Conservation (phyloP, 2,797 vertebrate species). For the Emys orbicularis region DNA sequence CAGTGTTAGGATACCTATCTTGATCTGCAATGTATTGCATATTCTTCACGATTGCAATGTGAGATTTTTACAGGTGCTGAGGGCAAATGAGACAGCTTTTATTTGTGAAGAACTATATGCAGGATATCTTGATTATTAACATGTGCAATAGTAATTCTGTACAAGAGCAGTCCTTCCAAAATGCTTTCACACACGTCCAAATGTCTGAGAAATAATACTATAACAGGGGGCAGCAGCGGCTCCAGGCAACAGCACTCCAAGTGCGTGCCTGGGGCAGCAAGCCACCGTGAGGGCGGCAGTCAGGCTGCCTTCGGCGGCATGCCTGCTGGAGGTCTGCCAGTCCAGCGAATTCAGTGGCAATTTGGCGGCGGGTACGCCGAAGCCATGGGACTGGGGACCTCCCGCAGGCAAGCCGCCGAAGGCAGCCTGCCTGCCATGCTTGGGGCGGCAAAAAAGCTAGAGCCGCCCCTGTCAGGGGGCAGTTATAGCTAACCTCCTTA, state of each 20-base stretch:
- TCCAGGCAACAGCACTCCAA: too few species aligned
- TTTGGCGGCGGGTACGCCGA: too few species aligned
- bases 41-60: not conserved
- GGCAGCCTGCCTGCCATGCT: too few species aligned
- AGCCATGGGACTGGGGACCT: too few species aligned
- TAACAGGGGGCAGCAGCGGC: not conserved
- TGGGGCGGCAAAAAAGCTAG: too few species aligned
- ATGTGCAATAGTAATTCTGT: not conserved
- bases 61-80: not conserved
- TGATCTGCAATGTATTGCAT: not conserved
- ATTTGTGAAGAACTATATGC: not conserved
- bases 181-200: not conserved
- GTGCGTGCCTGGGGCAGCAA: too few species aligned
- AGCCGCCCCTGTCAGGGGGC: not conserved
- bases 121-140: not conserved
- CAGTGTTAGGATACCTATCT: not conserved
- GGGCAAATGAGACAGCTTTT: not conserved
- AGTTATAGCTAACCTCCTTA: not conserved
- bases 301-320: too few species aligned
- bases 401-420: too few species aligned
- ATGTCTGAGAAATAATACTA: not conserved
- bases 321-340: too few species aligned
- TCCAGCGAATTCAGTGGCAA: too few species aligned
- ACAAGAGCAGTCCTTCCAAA: not conserved
- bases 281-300: too few species aligned